These are phyloP conservation scores for Leptinotarsa lineolata DNA, from an alignment of 1,140 invertebrate species.

Conservation along the genomic window DNA sequence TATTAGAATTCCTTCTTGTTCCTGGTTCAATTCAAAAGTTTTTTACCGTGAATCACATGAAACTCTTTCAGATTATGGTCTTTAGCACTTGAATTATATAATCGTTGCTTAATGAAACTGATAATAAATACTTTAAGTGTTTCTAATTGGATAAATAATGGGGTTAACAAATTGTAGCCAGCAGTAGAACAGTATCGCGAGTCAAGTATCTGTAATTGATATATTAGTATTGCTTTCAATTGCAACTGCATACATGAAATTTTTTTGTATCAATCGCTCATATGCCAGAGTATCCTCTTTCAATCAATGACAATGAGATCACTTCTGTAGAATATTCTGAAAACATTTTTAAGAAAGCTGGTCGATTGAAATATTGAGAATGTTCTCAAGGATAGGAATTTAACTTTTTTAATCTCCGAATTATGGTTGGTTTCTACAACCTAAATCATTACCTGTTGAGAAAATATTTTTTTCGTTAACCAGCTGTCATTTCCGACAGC, in stretches of 20 bases:
- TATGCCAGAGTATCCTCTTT: no score
- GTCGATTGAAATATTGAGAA: no score
- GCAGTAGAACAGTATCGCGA: neutral
- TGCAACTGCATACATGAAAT: neutral
- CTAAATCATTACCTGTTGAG: no score
- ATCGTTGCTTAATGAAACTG: conserved; percentile 26
- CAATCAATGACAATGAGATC: no score
- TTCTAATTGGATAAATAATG: conserved; percentile 23
- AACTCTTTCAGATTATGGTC: neutral
- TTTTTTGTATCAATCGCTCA: neutral
- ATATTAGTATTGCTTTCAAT: conserved; percentile 13
- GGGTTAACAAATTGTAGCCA: conserved; percentile 18
- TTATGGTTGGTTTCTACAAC: no score
- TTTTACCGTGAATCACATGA: neutral
- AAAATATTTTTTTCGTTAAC: no score
- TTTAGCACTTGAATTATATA: neutral
- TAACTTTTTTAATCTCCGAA: no score
- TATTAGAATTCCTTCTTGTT: neutral
- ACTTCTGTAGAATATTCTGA: no score
- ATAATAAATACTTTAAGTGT: conserved; percentile 32
- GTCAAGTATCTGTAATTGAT: conserved; percentile 23
- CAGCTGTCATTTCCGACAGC: no score
- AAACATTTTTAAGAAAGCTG: no score
- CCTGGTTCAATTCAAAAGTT: neutral
- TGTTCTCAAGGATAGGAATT: no score